A percentile compares a stretch with the other conserved stretches of the same genome.
These are phyloP conservation scores for Alloplasta piceator DNA, from an alignment of 2,888 invertebrate genomes.

Conservation along the genomic window DNA sequence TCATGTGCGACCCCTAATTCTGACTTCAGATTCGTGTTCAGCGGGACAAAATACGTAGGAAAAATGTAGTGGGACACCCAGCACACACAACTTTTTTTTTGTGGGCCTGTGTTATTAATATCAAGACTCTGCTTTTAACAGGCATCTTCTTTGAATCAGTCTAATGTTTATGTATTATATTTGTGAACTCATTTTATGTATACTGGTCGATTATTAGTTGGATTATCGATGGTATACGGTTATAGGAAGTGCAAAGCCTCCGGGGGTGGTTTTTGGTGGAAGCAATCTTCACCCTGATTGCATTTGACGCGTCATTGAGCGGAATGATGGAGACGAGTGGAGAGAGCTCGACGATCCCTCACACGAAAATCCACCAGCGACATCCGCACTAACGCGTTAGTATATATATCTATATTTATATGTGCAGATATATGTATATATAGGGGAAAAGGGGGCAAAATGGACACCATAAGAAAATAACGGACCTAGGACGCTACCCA, in stretches of 20 bases:
- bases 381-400: not conserved
- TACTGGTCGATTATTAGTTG: slow-evolving; percentile 74
- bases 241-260: slow-evolving; percentile 76
- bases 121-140: no score
- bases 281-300: slow-evolving; percentile 79
- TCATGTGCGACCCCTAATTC: no score
- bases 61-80: no score
- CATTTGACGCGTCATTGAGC: slow-evolving; percentile 80
- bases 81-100: no score
- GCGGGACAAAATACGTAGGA: no score
- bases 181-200: not conserved
- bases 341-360: slow-evolving; percentile 54
- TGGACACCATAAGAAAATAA: not conserved
- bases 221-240: slow-evolving; percentile 78
- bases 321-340: slow-evolving; percentile 76
- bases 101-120: no score
- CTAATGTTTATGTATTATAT: no score
- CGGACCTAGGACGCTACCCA: no score
- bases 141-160: no score
- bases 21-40: no score
- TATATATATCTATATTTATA: not conserved
- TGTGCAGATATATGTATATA: slow-evolving; percentile 9
- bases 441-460: not conserved
- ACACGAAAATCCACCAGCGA: slow-evolving; percentile 10
- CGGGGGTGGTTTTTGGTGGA: slow-evolving; percentile 67